phyloP scores from a whole-genome alignment of 2,888 invertebrate genomes.

The Neoascia interrupta region DNA sequence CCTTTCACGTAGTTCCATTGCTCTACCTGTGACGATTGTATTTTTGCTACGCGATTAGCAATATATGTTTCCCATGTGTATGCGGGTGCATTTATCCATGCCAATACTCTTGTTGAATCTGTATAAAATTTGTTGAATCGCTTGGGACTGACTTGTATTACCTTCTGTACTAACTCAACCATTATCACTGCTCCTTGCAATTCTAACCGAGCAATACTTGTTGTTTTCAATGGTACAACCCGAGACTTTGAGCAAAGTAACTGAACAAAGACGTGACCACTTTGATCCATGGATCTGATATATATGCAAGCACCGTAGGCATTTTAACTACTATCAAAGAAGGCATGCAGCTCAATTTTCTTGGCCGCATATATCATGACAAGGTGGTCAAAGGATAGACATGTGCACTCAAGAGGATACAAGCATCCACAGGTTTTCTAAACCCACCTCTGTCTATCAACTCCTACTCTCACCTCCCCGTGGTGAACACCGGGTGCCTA shows the following conservation, averaged over 20 bases:
- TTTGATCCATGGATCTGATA: background rate
- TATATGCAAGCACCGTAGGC: too few species aligned
- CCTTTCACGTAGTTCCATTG: constrained; percentile 11
- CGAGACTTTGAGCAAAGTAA: background rate
- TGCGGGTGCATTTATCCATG: constrained; percentile 4
- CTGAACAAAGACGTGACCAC: background rate
- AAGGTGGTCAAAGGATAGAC: too few species aligned
- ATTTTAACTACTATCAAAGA: constrained; percentile 5
- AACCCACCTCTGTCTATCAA: too few species aligned
- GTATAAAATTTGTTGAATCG: constrained; percentile 8
- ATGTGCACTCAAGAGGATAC: too few species aligned
- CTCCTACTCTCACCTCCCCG: too few species aligned
- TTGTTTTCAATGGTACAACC: constrained; percentile 4
- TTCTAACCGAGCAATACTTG: constrained; percentile 4
- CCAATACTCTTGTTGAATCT: constrained; percentile 12
- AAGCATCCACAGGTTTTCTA: too few species aligned
- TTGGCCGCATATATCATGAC: too few species aligned
- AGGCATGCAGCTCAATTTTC: constrained; percentile 13
- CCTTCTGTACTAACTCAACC: constrained; percentile 4
- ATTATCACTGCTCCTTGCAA: constrained; percentile 3
- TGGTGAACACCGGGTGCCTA: too few species aligned
- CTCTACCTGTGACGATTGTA: constrained; percentile 7
- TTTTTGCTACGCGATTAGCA: constrained; percentile 5
- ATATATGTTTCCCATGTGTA: constrained; percentile 13
- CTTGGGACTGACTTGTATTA: background rate